Base-by-base conservation (phyloP, 2,888 invertebrate species). In the Metacarcinus magister region DNA sequence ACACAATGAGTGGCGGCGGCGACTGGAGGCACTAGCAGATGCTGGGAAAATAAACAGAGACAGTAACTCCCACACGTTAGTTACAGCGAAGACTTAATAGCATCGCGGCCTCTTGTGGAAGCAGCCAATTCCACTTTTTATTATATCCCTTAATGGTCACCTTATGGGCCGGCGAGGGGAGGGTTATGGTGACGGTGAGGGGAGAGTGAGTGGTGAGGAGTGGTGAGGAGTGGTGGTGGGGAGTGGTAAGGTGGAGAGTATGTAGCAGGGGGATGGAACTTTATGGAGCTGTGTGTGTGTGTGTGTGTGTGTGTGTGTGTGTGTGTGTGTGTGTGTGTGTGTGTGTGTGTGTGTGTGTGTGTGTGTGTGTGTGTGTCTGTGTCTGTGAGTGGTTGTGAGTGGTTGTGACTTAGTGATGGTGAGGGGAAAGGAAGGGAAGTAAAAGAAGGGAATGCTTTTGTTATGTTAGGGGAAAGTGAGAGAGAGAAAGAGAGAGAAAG, bases 11-110 rank as follows among this genome's bases (percentile, higher is more conserved):
- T 16, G 67, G 67, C 67, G 16, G 67, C 67, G 5, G 54, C 54
- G 54, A 67, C 67, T 67, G 54, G 54, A 54, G 54, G 4, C 23
- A 23, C n/a, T 32, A 8, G 82, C 82, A 13, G 82, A 32, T 7
- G 32, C 5, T 2, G 82, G 82, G 32, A 28, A 82, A 82, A 82
- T 82, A 82, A 82, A 82, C 82, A 82, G 54, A 10, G 32, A 82
- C 82, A 13, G 4, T 82, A 82, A 32, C 82, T 54, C 4, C 67
- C 23, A 5, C 82, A 82, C 82, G 28, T 82, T 82, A 32, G 82
- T 82, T 82, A 82, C 82, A 82, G 10, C 32, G 82, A 32, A 32
- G 32, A 82, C 82, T 82, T 82, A 82, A 82, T 82, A 32, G 82
- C 82, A 8, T 28, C 32, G 32, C 82, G 32, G 10, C 82, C 82